Conservation (phyloP, 2,113 vertebrate species). For the Scartelaos histophorus region DNA sequence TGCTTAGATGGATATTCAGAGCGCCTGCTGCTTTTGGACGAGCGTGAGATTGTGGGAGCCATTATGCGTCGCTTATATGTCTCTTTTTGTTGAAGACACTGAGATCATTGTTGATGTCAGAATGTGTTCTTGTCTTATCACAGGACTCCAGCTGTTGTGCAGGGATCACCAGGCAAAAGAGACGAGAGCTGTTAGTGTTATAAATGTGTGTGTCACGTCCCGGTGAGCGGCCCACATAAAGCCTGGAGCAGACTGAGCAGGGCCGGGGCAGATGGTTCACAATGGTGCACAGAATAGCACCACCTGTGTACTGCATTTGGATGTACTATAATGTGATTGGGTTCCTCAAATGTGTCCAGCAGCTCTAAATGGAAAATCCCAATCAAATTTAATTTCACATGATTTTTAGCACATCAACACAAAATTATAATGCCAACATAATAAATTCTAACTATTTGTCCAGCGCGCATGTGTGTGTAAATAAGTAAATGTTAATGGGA, state of each 20-base stretch:
- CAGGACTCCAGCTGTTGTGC: conserved; percentile 37
- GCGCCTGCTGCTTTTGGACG: conserved; percentile 59
- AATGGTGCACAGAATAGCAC: conserved; percentile 22
- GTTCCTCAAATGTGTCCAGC: neutral
- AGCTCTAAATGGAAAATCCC: no score
- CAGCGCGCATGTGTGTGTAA: no score
- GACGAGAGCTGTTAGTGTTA: conserved; percentile 24
- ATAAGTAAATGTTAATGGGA: no score
- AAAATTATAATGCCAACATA: no score
- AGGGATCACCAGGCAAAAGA: conserved; percentile 30
- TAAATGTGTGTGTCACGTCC: conserved; percentile 27
- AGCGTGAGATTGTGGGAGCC: conserved; percentile 25
- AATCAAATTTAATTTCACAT: no score
- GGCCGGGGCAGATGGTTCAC: conserved; percentile 31
- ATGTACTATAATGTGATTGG: conserved; percentile 17
- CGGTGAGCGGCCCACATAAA: conserved; percentile 9
- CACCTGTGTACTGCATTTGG: conserved; percentile 16
- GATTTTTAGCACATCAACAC: no score
- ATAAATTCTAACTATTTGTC: no score
- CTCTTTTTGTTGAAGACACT: conserved; percentile 54
- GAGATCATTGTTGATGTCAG: conserved; percentile 58
- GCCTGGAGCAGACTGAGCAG: conserved; percentile 6
- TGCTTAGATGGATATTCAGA: conserved; percentile 60
- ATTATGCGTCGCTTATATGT: conserved; percentile 24
- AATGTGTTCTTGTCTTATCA: conserved; percentile 39